Base-by-base conservation (phyloP, 1,140 invertebrate species). In the Drosophila mojavensis region DNA sequence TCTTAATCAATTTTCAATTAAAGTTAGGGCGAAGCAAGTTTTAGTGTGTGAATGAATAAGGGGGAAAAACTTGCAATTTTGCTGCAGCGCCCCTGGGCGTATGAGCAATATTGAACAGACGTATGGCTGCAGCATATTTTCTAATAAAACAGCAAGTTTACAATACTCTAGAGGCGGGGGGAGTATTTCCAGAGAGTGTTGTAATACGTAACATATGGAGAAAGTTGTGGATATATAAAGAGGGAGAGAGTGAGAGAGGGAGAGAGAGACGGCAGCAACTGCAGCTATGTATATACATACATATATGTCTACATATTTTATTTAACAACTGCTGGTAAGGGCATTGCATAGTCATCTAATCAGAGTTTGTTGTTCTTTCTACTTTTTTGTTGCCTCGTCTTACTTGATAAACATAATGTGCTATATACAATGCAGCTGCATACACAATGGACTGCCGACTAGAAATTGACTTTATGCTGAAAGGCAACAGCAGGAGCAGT, bases 361-460 rank as follows among this genome's bases (percentile, higher is more conserved):
- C 15, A 5, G n/a, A 28, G n/a, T 15, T 59, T 28, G 41, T 59
- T 59, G 56, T 30, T 15, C 26, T 63, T 51, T 63, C 47, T 36
- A n/a, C 48, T 50, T 55, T 48, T 41, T 33, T 54, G 3, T n/a
- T 20, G n/a, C 17, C 9, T 7, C n/a, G n/a, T 9, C 17, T 28
- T 28, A 47, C 65, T 68, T 62, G 30, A 67, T 74, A 74, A 74
- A 74, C 71, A 68, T 61, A 74, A 68, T 68, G 62, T 68, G 39
- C 65, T 48, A 62, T 74, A 67, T 50, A 74, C 71, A 68, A 68
- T 68, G 70, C 64, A 68, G 66, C 65, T 69, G 71, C 51, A 74
- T 56, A 28, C 53, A 74, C 66, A 74, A 69, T 69, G 65, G 53
- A 69, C 50, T 70, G 51, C 60, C 43, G 60, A 56, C 60, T 62